Evolutionary conservation across 2,113 vertebrate species (phyloP), one percentile per base, ranked within the genome.

Genomic region (Phoxinus phoxinus): DNA sequence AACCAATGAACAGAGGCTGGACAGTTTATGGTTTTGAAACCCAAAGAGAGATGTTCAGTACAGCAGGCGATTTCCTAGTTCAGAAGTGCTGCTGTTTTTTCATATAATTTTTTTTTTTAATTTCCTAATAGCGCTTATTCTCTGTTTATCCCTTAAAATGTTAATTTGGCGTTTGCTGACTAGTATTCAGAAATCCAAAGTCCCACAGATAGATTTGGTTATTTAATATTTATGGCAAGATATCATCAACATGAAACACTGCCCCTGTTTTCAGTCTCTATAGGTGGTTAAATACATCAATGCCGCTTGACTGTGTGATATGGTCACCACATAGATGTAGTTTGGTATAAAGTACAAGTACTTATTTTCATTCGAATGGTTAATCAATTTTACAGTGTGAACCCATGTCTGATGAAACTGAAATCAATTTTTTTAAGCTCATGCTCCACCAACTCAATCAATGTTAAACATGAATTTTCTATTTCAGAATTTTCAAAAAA

Each of bases 1-100:
- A 48, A 37, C 10, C 17, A 81, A 51, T 76, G 58, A 56, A 48
- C 53, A 77, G 23, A 53, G n/a, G 37, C 23, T 44, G 48, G 76
- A 80, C 58, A 80, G 78, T 80, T 59, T 37, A 37, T 3, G 21
- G 32, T 80, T 44, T 17, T 46, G 78, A 3, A 80, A 80, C 58
- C 78, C 13, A 80, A 80, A 63, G 58, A 80, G 13, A 27, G 37
- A 46, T 80, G 56, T 80, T 80, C 35, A 63, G 23, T 80, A 63
- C 35, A 46, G 41, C 56, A 79, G 53, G 32, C 3, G 11, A 41
- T 32, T 59, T 79, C 11, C 51, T 61, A 15, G 56, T 79, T 58
- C 35, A 58, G 19, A 56, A n/a, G 77, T 61, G 53, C 9, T 37
- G 30, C 30, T 59, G 6, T 13, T 37, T 37, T 7, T 59, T 59